Evolutionary conservation across 2,888 invertebrate genomes (phyloP).

Genomic region (Tuta absoluta): DNA sequence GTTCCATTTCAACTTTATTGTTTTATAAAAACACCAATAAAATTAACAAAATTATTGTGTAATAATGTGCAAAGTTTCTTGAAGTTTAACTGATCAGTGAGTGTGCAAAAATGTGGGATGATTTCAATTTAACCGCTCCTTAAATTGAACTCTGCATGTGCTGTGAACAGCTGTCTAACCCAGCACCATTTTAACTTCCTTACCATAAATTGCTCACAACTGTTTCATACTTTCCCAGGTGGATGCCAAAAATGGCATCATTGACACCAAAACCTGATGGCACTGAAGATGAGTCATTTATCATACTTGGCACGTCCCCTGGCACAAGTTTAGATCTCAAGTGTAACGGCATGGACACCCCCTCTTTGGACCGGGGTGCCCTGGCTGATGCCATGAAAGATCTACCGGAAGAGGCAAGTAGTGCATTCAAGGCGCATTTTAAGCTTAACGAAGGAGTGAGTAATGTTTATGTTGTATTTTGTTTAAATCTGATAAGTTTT

Average conservation of each 20-base stretch:
- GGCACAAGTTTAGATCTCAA: slow-evolving; percentile 64
- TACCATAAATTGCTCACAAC: too few species aligned
- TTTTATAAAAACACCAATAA: too few species aligned
- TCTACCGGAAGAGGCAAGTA: slow-evolving; percentile 59
- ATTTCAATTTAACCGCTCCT: too few species aligned
- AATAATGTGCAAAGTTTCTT: too few species aligned
- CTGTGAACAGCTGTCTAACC: too few species aligned
- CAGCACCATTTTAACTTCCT: too few species aligned
- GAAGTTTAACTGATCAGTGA: too few species aligned
- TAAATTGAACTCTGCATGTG: too few species aligned
- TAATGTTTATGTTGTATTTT: slow-evolving; percentile 34
- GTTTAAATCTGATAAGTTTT: too few species aligned
- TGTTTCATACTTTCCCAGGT: slow-evolving; percentile 38
- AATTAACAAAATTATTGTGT: too few species aligned
- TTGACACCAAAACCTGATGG: slow-evolving; percentile 47
- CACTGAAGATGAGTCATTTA: slow-evolving; percentile 73
- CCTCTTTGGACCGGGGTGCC: slow-evolving; percentile 50
- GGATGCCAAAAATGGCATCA: slow-evolving; percentile 53
- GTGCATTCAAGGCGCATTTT: slow-evolving; percentile 72
- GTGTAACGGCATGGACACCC: slow-evolving; percentile 49
- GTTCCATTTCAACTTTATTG: too few species aligned
- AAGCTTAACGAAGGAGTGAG: slow-evolving; percentile 68
- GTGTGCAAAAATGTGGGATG: too few species aligned
- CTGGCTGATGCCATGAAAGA: slow-evolving; percentile 71
- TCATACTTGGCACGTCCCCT: slow-evolving; percentile 71